These are phyloP conservation scores for Tetrax tetrax DNA, from an alignment of 2,113 vertebrate species.

Conservation along the genomic window DNA sequence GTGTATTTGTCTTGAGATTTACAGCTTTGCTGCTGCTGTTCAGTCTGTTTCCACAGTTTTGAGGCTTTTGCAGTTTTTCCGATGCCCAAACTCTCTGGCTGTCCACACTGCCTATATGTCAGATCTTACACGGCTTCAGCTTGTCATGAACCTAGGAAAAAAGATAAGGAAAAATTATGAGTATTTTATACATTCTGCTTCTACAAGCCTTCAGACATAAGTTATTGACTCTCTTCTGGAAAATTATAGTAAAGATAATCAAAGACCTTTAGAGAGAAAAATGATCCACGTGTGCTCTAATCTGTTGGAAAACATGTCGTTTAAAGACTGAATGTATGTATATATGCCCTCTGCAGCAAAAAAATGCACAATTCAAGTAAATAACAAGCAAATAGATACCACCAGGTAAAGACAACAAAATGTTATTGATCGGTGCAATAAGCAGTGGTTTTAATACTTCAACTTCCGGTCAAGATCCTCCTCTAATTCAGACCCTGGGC, in stretches of 20 bases:
- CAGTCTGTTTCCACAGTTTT: neutral
- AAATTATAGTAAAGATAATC: neutral
- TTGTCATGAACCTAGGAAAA: neutral
- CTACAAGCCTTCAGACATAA: neutral
- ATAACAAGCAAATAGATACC: neutral
- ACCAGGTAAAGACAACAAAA: neutral
- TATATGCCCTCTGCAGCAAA: neutral
- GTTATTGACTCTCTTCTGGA: no score
- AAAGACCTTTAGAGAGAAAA: neutral
- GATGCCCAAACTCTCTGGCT: neutral
- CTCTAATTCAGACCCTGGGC: neutral
- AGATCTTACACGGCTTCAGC: neutral
- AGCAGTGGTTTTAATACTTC: neutral
- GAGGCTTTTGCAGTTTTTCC: neutral
- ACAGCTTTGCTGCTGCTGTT: neutral
- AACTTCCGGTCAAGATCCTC: neutral
- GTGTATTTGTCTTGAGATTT: constrained; percentile 42
- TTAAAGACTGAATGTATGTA: neutral
- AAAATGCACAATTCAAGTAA: accelerated
- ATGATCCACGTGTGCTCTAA: neutral
- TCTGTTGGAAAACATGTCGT: neutral
- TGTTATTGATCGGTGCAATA: neutral
- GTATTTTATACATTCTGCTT: neutral
- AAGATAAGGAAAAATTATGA: neutral
- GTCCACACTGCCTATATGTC: neutral